A percentile compares a stretch with the other conserved stretches of the same genome.
Conservation (phyloP, 2,113 vertebrate genomes). For the Oplegnathus fasciatus region DNA sequence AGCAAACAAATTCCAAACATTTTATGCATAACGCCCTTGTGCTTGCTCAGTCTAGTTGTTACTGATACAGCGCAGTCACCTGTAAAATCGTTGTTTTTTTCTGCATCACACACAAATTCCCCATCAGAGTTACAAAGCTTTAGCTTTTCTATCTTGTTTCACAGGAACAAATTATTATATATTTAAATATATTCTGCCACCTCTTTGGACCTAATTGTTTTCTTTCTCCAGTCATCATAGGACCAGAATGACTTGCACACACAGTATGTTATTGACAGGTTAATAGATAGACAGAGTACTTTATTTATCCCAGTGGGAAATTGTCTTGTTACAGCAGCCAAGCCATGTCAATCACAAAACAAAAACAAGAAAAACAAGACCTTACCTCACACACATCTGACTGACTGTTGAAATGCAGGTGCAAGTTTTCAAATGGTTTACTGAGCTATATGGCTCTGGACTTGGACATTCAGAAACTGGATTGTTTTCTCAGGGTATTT, state of each 20-base stretch:
- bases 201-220: not conserved
- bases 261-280: not conserved
- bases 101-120: not conserved
- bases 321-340: not conserved
- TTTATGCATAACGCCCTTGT: not conserved
- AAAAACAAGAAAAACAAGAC: not conserved
- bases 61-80: not conserved
- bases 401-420: not conserved
- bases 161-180: not conserved
- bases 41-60: constrained; percentile 5
- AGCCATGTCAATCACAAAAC: constrained; percentile 17
- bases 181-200: not conserved
- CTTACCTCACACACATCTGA: not conserved
- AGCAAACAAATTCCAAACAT: constrained; percentile 12
- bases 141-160: not conserved
- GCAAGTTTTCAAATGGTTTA: not conserved
- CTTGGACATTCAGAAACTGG: not conserved
- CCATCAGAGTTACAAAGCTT: not conserved
- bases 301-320: not conserved
- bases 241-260: not conserved
- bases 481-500: not conserved
- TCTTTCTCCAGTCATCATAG: not conserved
- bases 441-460: not conserved
- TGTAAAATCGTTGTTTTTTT: not conserved
- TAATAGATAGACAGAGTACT: not conserved